Evolutionary conservation across 2,113 vertebrate genomes (phyloP), one percentile per base, ranked within the genome.

Genomic region (Aspidoscelis tigris): DNA sequence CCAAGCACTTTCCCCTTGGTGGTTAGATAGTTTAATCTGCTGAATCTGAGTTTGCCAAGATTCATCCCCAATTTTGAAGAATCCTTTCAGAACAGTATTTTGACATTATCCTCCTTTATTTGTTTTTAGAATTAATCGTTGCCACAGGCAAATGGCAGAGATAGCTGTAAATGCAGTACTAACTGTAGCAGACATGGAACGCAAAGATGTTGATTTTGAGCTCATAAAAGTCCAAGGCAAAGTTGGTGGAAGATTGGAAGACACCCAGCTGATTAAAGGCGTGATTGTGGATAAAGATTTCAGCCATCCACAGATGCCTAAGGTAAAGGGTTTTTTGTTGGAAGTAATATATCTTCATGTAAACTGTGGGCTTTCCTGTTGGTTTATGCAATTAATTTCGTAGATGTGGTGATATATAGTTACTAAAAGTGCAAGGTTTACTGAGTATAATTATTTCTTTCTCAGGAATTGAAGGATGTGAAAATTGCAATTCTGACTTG

Each of bases 221-320:
- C 97, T 99, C 69, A 99, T 99, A 92, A 99, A 99, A 94, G 97
- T 99, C 87, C 98, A 99, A 94, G 98, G 98, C 79, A 99, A 99
- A 94, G 98, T 99, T 69, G 99, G 99, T 78, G 99, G 98, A 26
- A 97, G 99, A 90, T 94, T 99, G 93, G 99, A 99, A 89, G 99
- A 99, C 91, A 99, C 98, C 0, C 97, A 98, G 88, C 95, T 99
- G 41, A 95, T 99, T 81, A 99, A 99, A 95, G 98, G 99, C 26
- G 99, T 99, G 66, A 95, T 99, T 22, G 97, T 99, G 82, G 99
- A 99, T 93, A 99, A 99, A 94, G 99, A 99, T 88, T 99, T 99
- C 95, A 99, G 99, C 90, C 99, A 99, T 92, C 99, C 98, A 1
- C 99, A 99, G 93, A 99, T 99, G 99, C 98, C 98, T 50, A 99